Conservation (phyloP, 2,888 invertebrate genomes). For the Drosophila falleni region DNA sequence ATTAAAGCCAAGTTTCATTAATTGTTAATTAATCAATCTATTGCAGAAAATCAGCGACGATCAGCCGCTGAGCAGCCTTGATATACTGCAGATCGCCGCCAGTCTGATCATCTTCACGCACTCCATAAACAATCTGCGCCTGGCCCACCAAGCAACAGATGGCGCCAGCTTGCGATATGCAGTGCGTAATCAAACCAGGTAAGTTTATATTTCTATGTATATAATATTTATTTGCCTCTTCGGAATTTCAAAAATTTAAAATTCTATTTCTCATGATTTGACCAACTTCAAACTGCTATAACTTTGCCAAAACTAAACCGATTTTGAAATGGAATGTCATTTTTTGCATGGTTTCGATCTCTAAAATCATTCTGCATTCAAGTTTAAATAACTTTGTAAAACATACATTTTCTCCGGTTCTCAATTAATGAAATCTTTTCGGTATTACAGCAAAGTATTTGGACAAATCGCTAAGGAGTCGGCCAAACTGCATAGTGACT, state of each 20-base stretch:
- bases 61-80: conserved; percentile 63
- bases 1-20: neutral
- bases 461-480: conserved; percentile 55
- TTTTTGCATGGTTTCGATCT: too few species aligned
- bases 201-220: neutral
- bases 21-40: neutral
- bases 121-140: conserved; percentile 78
- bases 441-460: conserved; percentile 39
- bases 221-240: too few species aligned
- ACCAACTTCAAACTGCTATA: too few species aligned
- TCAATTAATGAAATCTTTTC: too few species aligned
- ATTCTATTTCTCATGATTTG: too few species aligned
- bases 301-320: too few species aligned
- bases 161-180: conserved; percentile 65
- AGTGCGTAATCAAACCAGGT: conserved; percentile 70
- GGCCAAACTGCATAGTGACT: conserved; percentile 32
- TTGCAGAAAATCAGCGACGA: conserved; percentile 71
- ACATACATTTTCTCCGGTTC: too few species aligned
- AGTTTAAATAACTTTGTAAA: too few species aligned
- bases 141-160: conserved; percentile 68
- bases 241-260: too few species aligned
- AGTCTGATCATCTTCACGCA: conserved; percentile 81
- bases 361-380: too few species aligned
- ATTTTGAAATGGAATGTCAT: too few species aligned
- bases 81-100: conserved; percentile 74